Conservation (phyloP, 2,888 invertebrate genomes). For the Argyra leucocephala region DNA sequence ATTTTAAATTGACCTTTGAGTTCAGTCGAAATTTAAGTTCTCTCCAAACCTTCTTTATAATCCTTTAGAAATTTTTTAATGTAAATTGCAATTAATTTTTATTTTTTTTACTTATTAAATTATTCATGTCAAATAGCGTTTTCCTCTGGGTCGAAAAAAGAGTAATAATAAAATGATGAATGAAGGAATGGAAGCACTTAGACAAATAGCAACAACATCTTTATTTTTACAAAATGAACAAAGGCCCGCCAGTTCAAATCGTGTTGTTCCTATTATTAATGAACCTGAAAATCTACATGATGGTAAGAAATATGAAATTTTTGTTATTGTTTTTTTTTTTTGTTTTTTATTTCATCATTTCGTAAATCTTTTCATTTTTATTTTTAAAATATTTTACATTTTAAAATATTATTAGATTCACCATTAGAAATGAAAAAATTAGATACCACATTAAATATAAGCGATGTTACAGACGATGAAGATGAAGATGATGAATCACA, state of each 20-base stretch:
- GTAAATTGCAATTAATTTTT: not conserved
- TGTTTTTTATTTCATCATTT: not conserved
- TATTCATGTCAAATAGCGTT: slow-evolving; percentile 32
- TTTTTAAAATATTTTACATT: too few species aligned
- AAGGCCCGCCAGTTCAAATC: slow-evolving; percentile 34
- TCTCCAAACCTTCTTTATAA: not conserved
- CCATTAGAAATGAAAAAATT: slow-evolving; percentile 40
- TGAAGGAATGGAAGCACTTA: slow-evolving; percentile 44
- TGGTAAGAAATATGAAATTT: slow-evolving; percentile 26
- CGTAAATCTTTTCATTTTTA: too few species aligned
- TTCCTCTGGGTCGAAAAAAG: slow-evolving; percentile 40
- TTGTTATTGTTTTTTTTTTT: not conserved
- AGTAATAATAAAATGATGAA: slow-evolving; percentile 42
- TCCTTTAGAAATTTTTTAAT: too few species aligned
- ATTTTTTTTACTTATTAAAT: slow-evolving; percentile 11
- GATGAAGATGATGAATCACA: slow-evolving; percentile 26
- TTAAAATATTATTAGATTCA: too few species aligned
- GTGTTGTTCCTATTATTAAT: slow-evolving; percentile 42
- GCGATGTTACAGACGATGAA: slow-evolving; percentile 38
- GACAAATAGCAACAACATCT: slow-evolving; percentile 45
- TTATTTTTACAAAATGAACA: slow-evolving; percentile 46
- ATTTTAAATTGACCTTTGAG: too few species aligned
- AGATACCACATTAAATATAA: slow-evolving; percentile 35
- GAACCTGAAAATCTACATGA: slow-evolving; percentile 36
- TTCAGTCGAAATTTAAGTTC: too few species aligned